A percentile compares a stretch with the other conserved stretches of the same genome.
Conservation (phyloP, 2,113 vertebrate genomes). For the Bombycilla garrulus region DNA sequence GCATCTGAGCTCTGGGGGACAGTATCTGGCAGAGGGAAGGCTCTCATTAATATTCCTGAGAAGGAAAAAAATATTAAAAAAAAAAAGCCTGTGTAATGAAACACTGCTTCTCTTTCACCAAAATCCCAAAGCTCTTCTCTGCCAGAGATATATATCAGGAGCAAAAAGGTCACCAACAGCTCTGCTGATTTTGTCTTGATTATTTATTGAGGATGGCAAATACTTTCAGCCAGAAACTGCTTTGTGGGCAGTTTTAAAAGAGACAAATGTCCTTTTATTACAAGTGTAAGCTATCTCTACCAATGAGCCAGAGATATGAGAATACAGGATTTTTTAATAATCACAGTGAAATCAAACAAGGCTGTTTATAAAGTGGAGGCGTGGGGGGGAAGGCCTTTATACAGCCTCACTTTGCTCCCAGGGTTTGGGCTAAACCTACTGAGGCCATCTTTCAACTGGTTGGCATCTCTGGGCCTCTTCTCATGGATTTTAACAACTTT, state of each 20-base stretch:
- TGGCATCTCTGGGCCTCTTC: background rate
- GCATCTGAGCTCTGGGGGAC: background rate
- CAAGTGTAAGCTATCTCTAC: background rate
- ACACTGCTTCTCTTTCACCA: background rate
- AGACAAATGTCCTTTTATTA: slow-evolving; percentile 24
- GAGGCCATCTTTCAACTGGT: background rate
- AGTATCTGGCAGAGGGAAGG: background rate
- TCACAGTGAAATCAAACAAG: background rate
- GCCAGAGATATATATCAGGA: background rate
- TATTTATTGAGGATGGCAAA: background rate
- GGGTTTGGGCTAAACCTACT: background rate
- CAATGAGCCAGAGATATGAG: background rate
- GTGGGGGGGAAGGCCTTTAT: background rate
- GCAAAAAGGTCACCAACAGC: background rate
- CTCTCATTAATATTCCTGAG: background rate
- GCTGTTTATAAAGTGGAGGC: background rate
- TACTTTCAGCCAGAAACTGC: background rate
- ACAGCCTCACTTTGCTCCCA: background rate
- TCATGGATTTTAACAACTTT: background rate
- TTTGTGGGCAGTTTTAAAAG: slow-evolving; percentile 10
- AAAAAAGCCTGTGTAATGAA: background rate
- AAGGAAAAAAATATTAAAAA: background rate
- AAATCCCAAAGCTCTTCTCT: background rate
- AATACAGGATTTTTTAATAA: slow-evolving; percentile 6
- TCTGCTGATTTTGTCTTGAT: background rate